Conservation (phyloP, 2,113 vertebrate genomes). For the Amia ocellicauda region DNA sequence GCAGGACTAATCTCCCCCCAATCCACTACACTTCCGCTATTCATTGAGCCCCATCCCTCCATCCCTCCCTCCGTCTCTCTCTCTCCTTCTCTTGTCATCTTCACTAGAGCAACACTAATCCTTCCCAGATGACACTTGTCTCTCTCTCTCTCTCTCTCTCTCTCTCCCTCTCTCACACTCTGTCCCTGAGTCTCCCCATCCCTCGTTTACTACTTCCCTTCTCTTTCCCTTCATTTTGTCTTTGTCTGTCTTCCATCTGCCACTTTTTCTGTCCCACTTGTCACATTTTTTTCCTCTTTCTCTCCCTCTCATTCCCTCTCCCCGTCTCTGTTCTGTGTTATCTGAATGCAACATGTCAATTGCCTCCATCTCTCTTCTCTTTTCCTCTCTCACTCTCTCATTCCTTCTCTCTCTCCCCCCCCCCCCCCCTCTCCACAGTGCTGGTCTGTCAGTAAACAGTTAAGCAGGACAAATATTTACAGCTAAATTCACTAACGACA, state of each 20-base stretch:
- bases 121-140: slow-evolving; percentile 18
- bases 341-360: background rate
- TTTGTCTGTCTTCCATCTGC: background rate
- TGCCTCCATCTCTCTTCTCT: background rate
- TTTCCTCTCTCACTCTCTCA: background rate
- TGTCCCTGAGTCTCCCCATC: background rate
- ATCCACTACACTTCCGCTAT: too few relatives aligned
- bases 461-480: too few relatives aligned
- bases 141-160: slow-evolving; percentile 8
- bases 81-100: slow-evolving; percentile 37
- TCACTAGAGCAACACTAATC: slow-evolving; percentile 34
- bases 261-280: background rate
- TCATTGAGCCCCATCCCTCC: too few relatives aligned
- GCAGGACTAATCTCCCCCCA: too few relatives aligned
- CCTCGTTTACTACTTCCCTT: slow-evolving; percentile 1
- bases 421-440: too few relatives aligned
- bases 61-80: slow-evolving; percentile 12
- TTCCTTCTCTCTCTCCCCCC: background rate
- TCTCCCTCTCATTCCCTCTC: background rate
- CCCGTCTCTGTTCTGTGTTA: background rate
- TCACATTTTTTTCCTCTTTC: background rate
- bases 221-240: background rate
- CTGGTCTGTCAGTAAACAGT: too few relatives aligned
- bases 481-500: too few relatives aligned
- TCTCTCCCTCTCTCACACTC: slow-evolving; percentile 1